Percentiles rank a stretch among this genome's conserved stretches.
These are phyloP conservation scores for Xenotilapia flavipinnis DNA, from an alignment of 2,113 vertebrate genomes.

Conservation along the genomic window DNA sequence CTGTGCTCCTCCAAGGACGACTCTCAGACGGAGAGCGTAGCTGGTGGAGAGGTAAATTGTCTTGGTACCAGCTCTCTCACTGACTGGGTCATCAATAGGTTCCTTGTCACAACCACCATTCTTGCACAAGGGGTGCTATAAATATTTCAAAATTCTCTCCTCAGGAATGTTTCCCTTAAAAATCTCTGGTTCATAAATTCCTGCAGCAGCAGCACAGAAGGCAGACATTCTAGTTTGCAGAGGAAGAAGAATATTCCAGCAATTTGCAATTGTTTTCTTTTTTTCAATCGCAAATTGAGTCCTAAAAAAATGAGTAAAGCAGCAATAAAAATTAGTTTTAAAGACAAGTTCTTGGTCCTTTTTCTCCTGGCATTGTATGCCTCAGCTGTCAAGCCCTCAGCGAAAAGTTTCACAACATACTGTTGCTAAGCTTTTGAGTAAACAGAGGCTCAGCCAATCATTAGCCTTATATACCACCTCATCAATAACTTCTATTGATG, in stretches of 20 bases:
- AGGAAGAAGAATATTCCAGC: slow-evolving; percentile 3
- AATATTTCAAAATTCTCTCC: slow-evolving; percentile 33
- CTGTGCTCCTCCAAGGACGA: slow-evolving; percentile 30
- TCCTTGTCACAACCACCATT: slow-evolving; percentile 54
- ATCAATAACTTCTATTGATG: slow-evolving; percentile 79
- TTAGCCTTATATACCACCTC: slow-evolving; percentile 72
- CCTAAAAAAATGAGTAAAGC: neutral
- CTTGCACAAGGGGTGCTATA: slow-evolving; percentile 18
- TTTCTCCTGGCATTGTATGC: neutral
- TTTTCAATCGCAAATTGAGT: neutral
- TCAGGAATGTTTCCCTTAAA: neutral
- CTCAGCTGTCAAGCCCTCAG: slow-evolving; percentile 2
- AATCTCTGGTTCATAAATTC: neutral
- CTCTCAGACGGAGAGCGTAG: slow-evolving; percentile 42
- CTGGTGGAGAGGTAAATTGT: slow-evolving; percentile 48
- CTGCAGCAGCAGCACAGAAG: slow-evolving; percentile 6
- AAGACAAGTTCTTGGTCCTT: neutral
- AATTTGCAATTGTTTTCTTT: neutral
- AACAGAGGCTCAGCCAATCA: slow-evolving; percentile 61
- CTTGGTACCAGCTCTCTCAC: slow-evolving; percentile 52
- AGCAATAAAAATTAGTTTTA: neutral
- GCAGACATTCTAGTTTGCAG: slow-evolving; percentile 45
- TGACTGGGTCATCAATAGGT: slow-evolving; percentile 47
- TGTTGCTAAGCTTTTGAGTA: slow-evolving; percentile 46
- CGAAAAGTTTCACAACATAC: slow-evolving; percentile 47